Base-by-base conservation (phyloP, 2,113 vertebrate species). In the Pimephales promelas region DNA sequence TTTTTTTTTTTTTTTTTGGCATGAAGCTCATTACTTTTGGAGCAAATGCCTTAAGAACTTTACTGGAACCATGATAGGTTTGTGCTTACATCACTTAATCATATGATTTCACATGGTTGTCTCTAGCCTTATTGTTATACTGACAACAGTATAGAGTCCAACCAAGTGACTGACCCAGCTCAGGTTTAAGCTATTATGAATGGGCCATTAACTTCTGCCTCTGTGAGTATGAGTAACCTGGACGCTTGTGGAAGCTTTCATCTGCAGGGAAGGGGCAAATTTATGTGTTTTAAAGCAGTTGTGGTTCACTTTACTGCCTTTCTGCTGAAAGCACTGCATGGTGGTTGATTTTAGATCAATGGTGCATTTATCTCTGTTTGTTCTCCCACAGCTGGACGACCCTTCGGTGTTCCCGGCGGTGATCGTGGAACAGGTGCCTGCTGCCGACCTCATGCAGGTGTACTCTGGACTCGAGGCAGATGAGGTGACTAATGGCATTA, bases 341-440 rank as follows among this genome's bases (percentile, higher is more conserved):
- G 10, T 26, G 10, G 64, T 70, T 66, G 40, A 22, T 83, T 10
- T 77, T 47, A 79, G 81, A 18, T 52, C 43, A 86, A 79, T 89
- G 75, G 76, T 52, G 14, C 40, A 43, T 81, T 52, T 26, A 54
- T 78, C 28, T 49, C 13, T 85, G 24, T 86, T 79, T 83, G 83
- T 31, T 71, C 16, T 34, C 40, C 68, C 4, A 8, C 88, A 96
- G 95, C 92, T 96, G 88, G 96, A 97, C 45, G 96, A 96, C 88
- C 96, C 96, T 2, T 95, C 95, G 1, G 95, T 96, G 75, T 97
- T 96, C 87, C 96, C 96, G 43, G 95, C 96, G 0, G 95, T 96
- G 84, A 96, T 97, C 2, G 96, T 96, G 73, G 96, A 97, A 88
- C 96, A 96, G 89, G 93, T 96, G 43, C 96, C 96, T 0, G 89